Evolutionary conservation across 2,888 invertebrate genomes (phyloP), one percentile per base, ranked within the genome.

Genomic region (Crematogaster levior): DNA sequence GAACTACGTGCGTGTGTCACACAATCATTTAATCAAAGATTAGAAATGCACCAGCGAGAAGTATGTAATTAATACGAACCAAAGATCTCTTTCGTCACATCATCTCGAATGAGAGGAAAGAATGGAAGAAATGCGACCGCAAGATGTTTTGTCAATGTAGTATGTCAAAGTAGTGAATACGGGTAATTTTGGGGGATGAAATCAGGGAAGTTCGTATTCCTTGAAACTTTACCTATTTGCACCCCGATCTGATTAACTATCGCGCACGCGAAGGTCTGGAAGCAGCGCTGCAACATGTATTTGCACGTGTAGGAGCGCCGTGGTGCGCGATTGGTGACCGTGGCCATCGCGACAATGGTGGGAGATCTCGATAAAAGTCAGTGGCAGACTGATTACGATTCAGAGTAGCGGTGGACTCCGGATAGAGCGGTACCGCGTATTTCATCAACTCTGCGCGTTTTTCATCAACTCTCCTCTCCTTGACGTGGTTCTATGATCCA

Each of bases 371-470:
- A 93, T 93, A 93, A 93, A 94, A 93, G 93, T 92, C 92, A 91
- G 89, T 91, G 87, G 88, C 91, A 91, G 90, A 91, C 91, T 92
- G 92, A 92, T 93, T 92, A 92, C 92, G 93, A 93, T 92, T 93
- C 94, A 94, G 93, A 93, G 93, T 94, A 90, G 91, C 92, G 92
- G 93, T 92, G 91, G 90, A 92, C 92, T 91, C 88, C 92, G 92
- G 90, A 43, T 27, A 65, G 91, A 90, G 83, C 85, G 89, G 90
- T 88, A 85, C 81, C 89, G 91, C 87, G 89, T 88, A 61, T 72
- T n/a, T n/a, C n/a, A n/a, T n/a, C n/a, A n/a, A n/a, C n/a, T n/a
- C 27, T 89, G 90, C 83, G 90, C 77, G 80, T 34, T 56, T 43
- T n/a, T 75, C n/a, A 18, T 51, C 82, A 65, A 34, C 27, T 27